phyloP scores from a whole-genome alignment of 1,140 invertebrate genomes.

The Drosophila sucinea region DNA sequence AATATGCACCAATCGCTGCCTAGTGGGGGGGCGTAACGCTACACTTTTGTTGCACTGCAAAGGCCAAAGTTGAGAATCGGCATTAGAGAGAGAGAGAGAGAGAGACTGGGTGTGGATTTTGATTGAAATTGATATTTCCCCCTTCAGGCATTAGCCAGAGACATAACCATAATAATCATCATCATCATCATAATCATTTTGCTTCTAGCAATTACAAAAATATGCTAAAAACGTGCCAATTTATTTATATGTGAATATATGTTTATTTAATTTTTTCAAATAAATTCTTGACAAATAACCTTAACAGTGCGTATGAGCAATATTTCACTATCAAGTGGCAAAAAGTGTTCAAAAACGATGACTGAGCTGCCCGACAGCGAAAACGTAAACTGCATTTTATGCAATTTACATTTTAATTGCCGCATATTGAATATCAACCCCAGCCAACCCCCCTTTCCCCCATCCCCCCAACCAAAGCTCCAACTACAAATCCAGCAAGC shows the following conservation, averaged over 20 bases:
- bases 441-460: not conserved
- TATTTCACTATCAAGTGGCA: conserved; percentile 49
- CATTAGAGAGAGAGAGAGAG: not conserved
- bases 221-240: conserved; percentile 69
- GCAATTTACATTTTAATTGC: conserved; percentile 80
- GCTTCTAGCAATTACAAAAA: conserved; percentile 63
- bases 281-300: conserved; percentile 60
- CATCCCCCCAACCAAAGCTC: not conserved
- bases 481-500: conserved; percentile 7
- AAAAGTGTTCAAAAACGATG: conserved; percentile 38
- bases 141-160: conserved; percentile 5
- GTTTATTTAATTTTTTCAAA: conserved; percentile 36
- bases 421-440: conserved; percentile 52
- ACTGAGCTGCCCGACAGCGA: conserved; percentile 41
- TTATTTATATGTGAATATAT: conserved; percentile 41
- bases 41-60: conserved; percentile 10
- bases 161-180: conserved; percentile 38
- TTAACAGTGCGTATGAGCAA: conserved; percentile 74
- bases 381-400: conserved; percentile 67
- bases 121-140: conserved; percentile 8
- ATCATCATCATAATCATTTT: conserved; percentile 34
- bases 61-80: conserved; percentile 37
- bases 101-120: conserved; percentile 42
- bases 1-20: conserved; percentile 23
- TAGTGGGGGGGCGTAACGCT: conserved; percentile 2